phyloP scores from a whole-genome alignment of 1,140 invertebrate species.

The Tenebrio molitor region DNA sequence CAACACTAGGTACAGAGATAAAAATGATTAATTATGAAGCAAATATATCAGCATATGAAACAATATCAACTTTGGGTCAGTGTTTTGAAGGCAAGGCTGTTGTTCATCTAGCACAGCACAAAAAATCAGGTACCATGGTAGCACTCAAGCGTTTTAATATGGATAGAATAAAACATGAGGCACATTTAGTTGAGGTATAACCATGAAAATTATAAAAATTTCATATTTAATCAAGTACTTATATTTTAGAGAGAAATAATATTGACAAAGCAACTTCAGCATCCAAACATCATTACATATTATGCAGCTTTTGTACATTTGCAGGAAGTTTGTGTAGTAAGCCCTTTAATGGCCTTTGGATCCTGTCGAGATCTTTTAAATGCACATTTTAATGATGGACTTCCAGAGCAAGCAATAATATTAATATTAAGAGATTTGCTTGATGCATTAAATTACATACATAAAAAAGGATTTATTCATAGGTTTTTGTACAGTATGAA shows the following conservation, averaged over 20 bases:
- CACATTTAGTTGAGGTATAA: slow-evolving; percentile 75
- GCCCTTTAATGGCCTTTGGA: slow-evolving; percentile 85
- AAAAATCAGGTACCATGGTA: slow-evolving; percentile 76
- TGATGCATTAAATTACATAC: slow-evolving; percentile 85
- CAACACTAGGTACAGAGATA: neutral
- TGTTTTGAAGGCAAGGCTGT: slow-evolving; percentile 77
- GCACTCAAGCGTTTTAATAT: slow-evolving; percentile 83
- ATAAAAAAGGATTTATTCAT: slow-evolving; percentile 88
- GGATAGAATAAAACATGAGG: slow-evolving; percentile 77
- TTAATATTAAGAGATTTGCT: slow-evolving; percentile 86
- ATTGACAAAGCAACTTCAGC: slow-evolving; percentile 80
- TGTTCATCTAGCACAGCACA: slow-evolving; percentile 79
- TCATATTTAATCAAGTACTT: slow-evolving; percentile 10
- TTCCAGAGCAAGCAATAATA: slow-evolving; percentile 86
- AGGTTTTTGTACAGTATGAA: slow-evolving; percentile 70
- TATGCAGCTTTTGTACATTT: slow-evolving; percentile 81
- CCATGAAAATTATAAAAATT: neutral
- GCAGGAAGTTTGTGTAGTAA: slow-evolving; percentile 82
- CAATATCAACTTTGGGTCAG: slow-evolving; percentile 75
- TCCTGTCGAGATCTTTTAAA: slow-evolving; percentile 85
- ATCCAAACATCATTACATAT: slow-evolving; percentile 82
- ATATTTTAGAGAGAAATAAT: slow-evolving; percentile 79
- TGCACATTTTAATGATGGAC: slow-evolving; percentile 80
- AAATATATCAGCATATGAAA: slow-evolving; percentile 68
- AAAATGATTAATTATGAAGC: slow-evolving; percentile 49